phyloP scores from a whole-genome alignment of 2,797 vertebrate species.

The Microtus californicus region DNA sequence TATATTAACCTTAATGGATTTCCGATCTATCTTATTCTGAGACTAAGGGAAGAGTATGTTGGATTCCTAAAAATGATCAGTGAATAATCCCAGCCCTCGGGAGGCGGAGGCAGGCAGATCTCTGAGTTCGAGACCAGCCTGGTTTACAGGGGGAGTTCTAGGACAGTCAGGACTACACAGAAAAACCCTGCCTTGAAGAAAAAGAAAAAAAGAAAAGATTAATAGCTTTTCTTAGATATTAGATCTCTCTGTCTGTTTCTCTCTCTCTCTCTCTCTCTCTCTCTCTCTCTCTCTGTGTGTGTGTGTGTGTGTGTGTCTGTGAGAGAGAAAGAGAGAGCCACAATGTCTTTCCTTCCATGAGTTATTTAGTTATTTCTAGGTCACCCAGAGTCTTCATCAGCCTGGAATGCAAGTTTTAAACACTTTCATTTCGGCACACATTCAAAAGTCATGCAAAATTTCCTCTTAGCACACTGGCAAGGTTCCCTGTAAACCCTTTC shows the following conservation, averaged over 20 bases:
- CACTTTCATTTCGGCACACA: constrained; percentile 37
- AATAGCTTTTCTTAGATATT: no score
- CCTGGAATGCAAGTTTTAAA: constrained; percentile 66
- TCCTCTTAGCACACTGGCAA: constrained; percentile 44
- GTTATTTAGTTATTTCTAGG: constrained; percentile 16
- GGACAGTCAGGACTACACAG: background rate
- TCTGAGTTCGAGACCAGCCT: background rate
- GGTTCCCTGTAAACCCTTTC: background rate
- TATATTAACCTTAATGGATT: background rate
- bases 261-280: no score
- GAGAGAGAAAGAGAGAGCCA: no score
- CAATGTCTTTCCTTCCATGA: constrained; percentile 11
- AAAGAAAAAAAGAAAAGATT: background rate
- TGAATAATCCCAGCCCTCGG: background rate
- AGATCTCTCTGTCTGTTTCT: no score
- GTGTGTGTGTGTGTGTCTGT: background rate
- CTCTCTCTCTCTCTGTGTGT: no score
- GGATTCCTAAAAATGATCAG: background rate
- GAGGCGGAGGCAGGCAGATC: background rate
- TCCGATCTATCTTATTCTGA: constrained; percentile 25
- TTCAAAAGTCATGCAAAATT: constrained; percentile 63
- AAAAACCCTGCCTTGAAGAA: background rate
- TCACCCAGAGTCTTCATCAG: constrained; percentile 9
- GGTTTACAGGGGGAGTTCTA: background rate
- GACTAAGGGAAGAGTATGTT: background rate